phyloP scores from a whole-genome alignment of 1,140 invertebrate genomes.

The Meteorus sp. region DNA sequence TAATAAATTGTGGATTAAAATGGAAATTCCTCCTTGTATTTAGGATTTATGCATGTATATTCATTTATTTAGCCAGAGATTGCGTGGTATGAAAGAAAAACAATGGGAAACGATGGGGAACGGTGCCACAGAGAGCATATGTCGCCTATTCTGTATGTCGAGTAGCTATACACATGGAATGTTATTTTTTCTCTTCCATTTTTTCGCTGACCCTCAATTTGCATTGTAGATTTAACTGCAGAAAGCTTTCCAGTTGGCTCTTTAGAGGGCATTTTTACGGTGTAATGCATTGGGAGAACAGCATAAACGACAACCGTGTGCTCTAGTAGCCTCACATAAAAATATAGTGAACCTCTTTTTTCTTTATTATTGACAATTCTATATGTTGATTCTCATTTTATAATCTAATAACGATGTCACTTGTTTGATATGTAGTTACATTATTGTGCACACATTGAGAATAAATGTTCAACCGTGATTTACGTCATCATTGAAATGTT shows the following conservation, averaged over 20 bases:
- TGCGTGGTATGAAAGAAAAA: slow-evolving; percentile 26
- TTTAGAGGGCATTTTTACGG: slow-evolving; percentile 35
- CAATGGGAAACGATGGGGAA: slow-evolving; percentile 3
- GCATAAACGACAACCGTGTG: background rate
- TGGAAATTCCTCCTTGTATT: slow-evolving; percentile 40
- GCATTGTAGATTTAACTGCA: slow-evolving; percentile 48
- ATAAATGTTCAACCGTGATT: too few relatives aligned
- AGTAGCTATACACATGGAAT: slow-evolving; percentile 10
- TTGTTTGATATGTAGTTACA: too few relatives aligned
- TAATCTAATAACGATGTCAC: background rate
- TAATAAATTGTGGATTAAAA: slow-evolving; percentile 41
- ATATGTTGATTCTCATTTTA: too few relatives aligned
- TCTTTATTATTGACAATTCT: too few relatives aligned
- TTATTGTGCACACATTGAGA: too few relatives aligned
- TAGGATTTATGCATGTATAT: slow-evolving; percentile 31
- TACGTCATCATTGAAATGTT: background rate
- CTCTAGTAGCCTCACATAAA: too few relatives aligned
- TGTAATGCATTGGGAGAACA: slow-evolving; percentile 25
- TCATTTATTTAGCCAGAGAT: slow-evolving; percentile 41
- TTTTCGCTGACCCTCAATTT: slow-evolving; percentile 37
- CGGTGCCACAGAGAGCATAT: slow-evolving; percentile 33
- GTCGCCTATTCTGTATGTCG: slow-evolving; percentile 39
- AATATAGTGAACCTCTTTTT: too few relatives aligned
- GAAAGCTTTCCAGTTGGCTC: slow-evolving; percentile 36
- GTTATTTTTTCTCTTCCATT: slow-evolving; percentile 35